Base-by-base conservation (phyloP, 2,888 invertebrate genomes). In the Diarsia dahlii region DNA sequence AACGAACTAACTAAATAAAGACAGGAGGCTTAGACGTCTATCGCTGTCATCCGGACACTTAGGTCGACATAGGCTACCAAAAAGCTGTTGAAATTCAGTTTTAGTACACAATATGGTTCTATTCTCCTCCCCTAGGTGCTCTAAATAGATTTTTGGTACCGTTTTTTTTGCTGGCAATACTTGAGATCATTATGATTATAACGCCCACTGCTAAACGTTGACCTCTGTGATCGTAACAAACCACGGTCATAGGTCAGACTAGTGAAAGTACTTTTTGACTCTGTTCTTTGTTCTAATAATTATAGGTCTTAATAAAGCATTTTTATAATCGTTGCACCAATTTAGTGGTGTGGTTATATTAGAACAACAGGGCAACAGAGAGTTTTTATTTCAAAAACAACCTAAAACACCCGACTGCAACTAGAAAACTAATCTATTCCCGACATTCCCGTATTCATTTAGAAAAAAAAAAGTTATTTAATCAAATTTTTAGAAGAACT, bases 151-250 rank as follows among this genome's bases (percentile, higher is more conserved):
- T 54, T 54, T 23, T 63, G 12, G 13, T 28, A 28, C 18, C 20
- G 28, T 2, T 2, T 46, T 46, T 46, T 60, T 60, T 10, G 39
- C 15, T 23, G 20, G 28, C 6, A 50, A n/a, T n/a, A n/a, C n/a
- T 56, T 62, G 39, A 48, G 39, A 71, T 71, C 50, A 50, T 50
- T 58, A 64, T 23, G 3, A 79, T 58, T 64, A 46, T 58, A 46
- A 79, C 80, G 72, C 72, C 64, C 58, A 72, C 80, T 78, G 46
- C 20, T 34, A 64, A 79, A 34, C 20, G 72, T 79, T 64, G 34
- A 65, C 50, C 73, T 79, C 62, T 66, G 48, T 60, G 71, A 13
- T 64, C 28, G 45, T 13, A 23, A 28, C 23, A 60, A 23, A 48
- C 20, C 13, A 62, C 23, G 65, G 80, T 65, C 80, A 54, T n/a